A percentile compares a stretch with the other conserved stretches of the same genome.
phyloP scores from a whole-genome alignment of 2,888 invertebrate species.

The Quadroppia sp. region DNA sequence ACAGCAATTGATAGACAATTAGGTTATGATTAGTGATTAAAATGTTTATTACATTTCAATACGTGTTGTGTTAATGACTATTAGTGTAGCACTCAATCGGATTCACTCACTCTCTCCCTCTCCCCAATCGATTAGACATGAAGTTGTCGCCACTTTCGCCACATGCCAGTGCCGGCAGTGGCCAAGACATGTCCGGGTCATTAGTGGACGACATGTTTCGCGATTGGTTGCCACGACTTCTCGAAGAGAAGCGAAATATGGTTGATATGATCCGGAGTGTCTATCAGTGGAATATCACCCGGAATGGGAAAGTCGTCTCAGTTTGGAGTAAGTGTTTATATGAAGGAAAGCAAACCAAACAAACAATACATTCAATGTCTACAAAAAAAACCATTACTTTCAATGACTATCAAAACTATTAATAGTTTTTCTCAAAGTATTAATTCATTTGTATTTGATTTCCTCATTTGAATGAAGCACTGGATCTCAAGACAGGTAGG shows the following conservation, averaged over 20 bases:
- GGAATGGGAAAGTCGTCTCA: slow-evolving; percentile 70
- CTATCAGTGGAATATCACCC: slow-evolving; percentile 77
- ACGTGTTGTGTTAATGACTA: too few species aligned
- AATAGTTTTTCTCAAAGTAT: too few species aligned
- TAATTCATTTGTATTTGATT: too few species aligned
- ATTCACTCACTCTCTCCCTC: too few species aligned
- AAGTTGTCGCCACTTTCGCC: neutral
- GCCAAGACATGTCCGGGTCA: neutral
- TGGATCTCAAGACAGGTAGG: slow-evolving; percentile 70
- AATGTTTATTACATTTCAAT: too few species aligned
- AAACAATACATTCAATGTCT: too few species aligned
- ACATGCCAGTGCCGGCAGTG: neutral
- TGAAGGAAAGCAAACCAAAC: too few species aligned
- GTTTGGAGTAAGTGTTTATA: slow-evolving; percentile 63
- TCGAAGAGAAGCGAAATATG: slow-evolving; percentile 55
- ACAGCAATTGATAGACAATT: neutral
- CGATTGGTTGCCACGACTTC: slow-evolving; percentile 32
- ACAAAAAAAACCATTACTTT: too few species aligned
- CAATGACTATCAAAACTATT: too few species aligned
- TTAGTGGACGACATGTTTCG: slow-evolving; percentile 34
- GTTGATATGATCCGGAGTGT: slow-evolving; percentile 76
- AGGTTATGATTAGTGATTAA: neutral
- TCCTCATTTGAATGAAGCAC: too few species aligned
- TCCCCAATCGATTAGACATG: neutral
- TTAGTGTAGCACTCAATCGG: too few species aligned